Conservation (phyloP, 2,113 vertebrate species). For the Galeopterus variegatus region DNA sequence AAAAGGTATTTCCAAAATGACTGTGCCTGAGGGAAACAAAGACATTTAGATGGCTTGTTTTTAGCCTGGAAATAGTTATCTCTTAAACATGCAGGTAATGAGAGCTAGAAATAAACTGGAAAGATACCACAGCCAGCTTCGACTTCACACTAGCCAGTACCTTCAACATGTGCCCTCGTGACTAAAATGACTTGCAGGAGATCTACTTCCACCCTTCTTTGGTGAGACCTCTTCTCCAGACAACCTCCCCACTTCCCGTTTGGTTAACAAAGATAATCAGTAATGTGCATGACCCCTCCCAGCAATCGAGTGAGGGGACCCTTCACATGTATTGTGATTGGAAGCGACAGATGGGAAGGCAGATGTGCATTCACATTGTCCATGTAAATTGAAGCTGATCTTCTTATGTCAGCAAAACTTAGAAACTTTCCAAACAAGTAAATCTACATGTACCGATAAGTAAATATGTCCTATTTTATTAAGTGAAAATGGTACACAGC, state of each 20-base stretch:
- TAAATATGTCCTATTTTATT: not conserved
- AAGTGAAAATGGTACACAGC: not conserved
- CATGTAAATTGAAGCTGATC: not conserved
- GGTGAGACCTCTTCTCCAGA: not conserved
- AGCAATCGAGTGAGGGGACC: not conserved
- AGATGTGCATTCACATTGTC: not conserved
- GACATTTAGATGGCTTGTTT: not conserved
- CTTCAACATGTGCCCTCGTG: not conserved
- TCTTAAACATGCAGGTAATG: not conserved
- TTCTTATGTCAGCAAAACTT: not conserved
- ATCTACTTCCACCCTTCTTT: not conserved
- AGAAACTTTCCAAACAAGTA: not conserved
- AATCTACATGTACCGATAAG: not conserved
- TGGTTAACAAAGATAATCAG: not conserved
- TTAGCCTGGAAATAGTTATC: slow-evolving; percentile 13
- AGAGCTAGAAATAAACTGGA: slow-evolving; percentile 2
- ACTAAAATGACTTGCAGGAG: not conserved
- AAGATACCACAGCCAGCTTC: not conserved
- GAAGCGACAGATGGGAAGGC: not conserved
- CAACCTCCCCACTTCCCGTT: not conserved
- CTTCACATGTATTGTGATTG: not conserved
- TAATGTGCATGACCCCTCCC: not conserved
- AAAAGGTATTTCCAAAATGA: not conserved
- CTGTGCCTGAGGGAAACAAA: not conserved
- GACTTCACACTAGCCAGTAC: not conserved